Conservation (phyloP, 1,140 invertebrate species). For the Berghia stephanieae region DNA sequence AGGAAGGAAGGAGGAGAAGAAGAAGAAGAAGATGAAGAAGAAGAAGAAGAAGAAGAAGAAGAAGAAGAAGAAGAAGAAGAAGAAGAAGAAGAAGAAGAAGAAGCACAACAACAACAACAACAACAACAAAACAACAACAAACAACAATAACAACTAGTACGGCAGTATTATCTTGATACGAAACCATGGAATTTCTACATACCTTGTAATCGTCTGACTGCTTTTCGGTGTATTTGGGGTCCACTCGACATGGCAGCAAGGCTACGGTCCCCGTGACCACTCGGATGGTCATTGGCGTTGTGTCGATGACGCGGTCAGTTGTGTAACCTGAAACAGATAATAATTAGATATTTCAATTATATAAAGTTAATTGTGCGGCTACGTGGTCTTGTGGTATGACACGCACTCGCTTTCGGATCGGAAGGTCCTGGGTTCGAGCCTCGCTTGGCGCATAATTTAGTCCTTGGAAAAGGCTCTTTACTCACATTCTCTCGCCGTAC, state of each 20-base stretch:
- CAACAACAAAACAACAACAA: neutral
- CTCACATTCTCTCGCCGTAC: no score
- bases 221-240: slow-evolving; percentile 36
- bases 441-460: no score
- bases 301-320: slow-evolving; percentile 33
- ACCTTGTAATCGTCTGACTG: slow-evolving; percentile 38
- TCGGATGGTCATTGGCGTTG: slow-evolving; percentile 35
- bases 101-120: neutral
- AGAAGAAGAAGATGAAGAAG: neutral
- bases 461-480: no score
- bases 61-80: neutral
- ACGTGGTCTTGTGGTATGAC: no score
- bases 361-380: no score
- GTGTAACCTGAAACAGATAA: neutral
- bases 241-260: slow-evolving; percentile 37
- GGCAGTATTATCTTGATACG: neutral
- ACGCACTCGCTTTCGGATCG: no score
- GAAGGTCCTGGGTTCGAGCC: no score
- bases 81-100: neutral
- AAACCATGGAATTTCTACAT: neutral
- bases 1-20: no score
- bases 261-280: slow-evolving; percentile 34
- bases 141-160: neutral
- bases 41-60: neutral
- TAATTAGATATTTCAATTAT: no score